phyloP scores from a whole-genome alignment of 2,113 vertebrate species.

The Dromiciops gliroides region DNA sequence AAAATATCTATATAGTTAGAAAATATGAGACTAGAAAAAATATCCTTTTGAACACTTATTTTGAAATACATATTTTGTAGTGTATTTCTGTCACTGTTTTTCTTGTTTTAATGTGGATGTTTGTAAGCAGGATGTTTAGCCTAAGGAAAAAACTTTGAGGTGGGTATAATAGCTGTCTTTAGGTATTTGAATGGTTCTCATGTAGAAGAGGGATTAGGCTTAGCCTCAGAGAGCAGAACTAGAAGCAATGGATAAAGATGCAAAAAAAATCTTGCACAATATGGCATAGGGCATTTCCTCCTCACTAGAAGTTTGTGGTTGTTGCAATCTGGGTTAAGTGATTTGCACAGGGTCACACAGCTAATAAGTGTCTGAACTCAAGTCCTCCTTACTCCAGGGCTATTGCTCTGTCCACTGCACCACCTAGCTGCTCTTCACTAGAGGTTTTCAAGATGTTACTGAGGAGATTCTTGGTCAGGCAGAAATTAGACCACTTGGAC shows the following conservation, averaged over 20 bases:
- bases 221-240: neutral
- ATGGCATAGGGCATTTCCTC: neutral
- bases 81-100: neutral
- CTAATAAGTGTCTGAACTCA: neutral
- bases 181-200: neutral
- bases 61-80: neutral
- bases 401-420: neutral
- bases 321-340: neutral
- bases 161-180: neutral
- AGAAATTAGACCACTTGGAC: neutral
- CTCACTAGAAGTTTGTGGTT: neutral
- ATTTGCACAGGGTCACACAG: neutral
- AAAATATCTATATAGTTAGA: neutral
- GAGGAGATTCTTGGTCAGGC: neutral
- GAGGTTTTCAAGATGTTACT: neutral
- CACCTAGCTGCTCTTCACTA: neutral
- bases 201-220: neutral
- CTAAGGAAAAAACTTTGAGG: neutral
- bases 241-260: neutral
- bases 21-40: neutral
- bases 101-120: neutral
- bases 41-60: neutral
- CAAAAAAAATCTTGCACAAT: neutral
- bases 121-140: neutral
- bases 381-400: neutral